Conservation (phyloP, 2,113 vertebrate genomes). For the Pluvialis apricaria region DNA sequence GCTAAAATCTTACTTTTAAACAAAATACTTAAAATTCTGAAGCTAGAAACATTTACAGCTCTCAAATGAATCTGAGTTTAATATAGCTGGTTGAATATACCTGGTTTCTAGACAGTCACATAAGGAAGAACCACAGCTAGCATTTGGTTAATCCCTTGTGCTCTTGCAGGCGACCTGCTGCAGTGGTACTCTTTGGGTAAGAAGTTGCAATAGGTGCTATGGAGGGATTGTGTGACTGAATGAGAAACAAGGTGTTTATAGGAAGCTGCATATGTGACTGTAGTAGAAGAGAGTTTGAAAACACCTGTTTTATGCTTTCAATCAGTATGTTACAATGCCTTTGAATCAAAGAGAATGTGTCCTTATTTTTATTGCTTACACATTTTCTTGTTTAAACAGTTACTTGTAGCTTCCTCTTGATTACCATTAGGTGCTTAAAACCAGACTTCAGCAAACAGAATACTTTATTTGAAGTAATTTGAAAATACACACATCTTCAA, state of each 20-base stretch:
- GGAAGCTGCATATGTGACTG: background rate
- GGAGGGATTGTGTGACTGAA: no score
- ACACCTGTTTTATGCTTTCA: background rate
- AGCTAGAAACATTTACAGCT: background rate
- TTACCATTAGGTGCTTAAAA: background rate
- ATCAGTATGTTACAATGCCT: accelerated
- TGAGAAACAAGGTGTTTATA: background rate
- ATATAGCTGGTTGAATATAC: accelerated
- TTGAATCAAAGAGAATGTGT: background rate
- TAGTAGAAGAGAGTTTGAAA: background rate
- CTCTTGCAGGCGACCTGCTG: background rate
- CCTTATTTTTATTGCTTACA: background rate
- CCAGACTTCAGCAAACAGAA: background rate
- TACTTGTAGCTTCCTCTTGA: background rate
- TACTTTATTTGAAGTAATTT: background rate
- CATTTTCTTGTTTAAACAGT: background rate
- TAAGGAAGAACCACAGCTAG: background rate
- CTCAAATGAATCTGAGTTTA: background rate
- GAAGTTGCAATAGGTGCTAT: accelerated
- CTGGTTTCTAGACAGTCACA: background rate
- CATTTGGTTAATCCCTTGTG: accelerated
- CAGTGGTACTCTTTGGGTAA: accelerated
- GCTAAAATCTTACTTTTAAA: background rate
- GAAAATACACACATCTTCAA: background rate
- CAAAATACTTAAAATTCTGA: background rate